Conservation (phyloP, 1,140 invertebrate species). For the Trachymyrmex septentrionalis region DNA sequence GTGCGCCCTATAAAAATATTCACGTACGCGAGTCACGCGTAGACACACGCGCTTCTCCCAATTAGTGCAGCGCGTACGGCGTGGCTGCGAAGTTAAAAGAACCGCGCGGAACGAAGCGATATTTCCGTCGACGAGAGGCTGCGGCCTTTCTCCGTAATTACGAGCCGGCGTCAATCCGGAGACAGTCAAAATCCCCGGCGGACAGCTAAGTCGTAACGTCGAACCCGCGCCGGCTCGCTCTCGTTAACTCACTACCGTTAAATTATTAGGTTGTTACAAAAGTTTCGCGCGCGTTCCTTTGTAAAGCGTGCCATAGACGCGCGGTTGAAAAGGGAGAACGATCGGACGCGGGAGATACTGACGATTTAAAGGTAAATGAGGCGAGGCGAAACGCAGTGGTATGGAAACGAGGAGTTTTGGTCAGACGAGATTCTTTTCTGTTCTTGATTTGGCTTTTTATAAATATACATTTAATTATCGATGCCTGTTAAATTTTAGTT, state of each 20-base stretch:
- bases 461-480: background rate
- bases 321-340: background rate
- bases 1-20: slow-evolving; percentile 78
- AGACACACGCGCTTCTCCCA: slow-evolving; percentile 83
- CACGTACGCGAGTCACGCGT: slow-evolving; percentile 66
- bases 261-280: slow-evolving; percentile 65
- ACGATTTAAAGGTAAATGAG: slow-evolving; percentile 36
- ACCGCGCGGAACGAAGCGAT: slow-evolving; percentile 81
- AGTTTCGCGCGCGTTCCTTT: slow-evolving; percentile 41
- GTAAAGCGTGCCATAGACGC: slow-evolving; percentile 17
- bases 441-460: background rate
- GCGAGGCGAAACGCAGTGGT: slow-evolving; percentile 18
- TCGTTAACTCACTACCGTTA: slow-evolving; percentile 75
- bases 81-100: slow-evolving; percentile 81
- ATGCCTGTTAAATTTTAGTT: background rate
- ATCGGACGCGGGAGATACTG: slow-evolving; percentile 18
- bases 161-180: slow-evolving; percentile 83
- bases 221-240: slow-evolving; percentile 38
- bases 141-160: slow-evolving; percentile 81
- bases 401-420: background rate
- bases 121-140: slow-evolving; percentile 85
- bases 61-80: slow-evolving; percentile 83
- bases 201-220: slow-evolving; percentile 65
- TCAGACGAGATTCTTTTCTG: background rate
- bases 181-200: slow-evolving; percentile 70